Evolutionary conservation across 2,888 invertebrate genomes (phyloP).

Genomic region (Galerucella nymphaeae): DNA sequence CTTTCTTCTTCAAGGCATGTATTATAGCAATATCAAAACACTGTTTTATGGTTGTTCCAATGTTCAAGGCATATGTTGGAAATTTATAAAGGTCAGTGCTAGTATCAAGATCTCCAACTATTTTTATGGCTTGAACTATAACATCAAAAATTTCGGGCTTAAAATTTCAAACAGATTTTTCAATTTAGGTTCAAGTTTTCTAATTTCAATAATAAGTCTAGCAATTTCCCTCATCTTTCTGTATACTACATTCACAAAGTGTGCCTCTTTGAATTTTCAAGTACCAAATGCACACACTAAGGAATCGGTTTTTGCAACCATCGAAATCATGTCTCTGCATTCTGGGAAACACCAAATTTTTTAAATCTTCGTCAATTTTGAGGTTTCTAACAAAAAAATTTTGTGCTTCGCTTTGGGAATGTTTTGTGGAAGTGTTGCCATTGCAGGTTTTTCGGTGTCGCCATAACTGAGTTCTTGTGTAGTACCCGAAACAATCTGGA

Average conservation of each 20-base stretch:
- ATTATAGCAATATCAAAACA: constrained; percentile 47
- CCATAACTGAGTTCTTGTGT: constrained; percentile 2
- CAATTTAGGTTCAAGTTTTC: constrained; percentile 34
- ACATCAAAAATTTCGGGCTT: constrained; percentile 36
- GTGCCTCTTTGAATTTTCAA: constrained; percentile 32
- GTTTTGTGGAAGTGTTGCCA: background rate
- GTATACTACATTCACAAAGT: constrained; percentile 37
- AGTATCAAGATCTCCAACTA: constrained; percentile 44
- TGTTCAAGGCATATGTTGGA: constrained; percentile 40
- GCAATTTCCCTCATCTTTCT: constrained; percentile 44
- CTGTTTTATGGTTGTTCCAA: constrained; percentile 42
- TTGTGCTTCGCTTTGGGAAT: background rate
- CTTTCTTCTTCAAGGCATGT: constrained; percentile 42
- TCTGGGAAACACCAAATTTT: constrained; percentile 33
- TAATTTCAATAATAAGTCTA: constrained; percentile 36
- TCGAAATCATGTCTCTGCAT: constrained; percentile 35
- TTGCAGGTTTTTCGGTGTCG: background rate
- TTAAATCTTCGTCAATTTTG: constrained; percentile 26
- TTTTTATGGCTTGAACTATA: constrained; percentile 32
- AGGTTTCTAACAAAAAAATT: constrained; percentile 22
- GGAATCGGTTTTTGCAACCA: constrained; percentile 35
- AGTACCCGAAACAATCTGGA: background rate
- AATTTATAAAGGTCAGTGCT: constrained; percentile 43
- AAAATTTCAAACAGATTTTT: constrained; percentile 30
- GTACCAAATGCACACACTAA: constrained; percentile 40